Percentiles rank a stretch among this genome's conserved stretches.
Conservation (phyloP, 1,140 invertebrate species). For the Ostrea edulis region DNA sequence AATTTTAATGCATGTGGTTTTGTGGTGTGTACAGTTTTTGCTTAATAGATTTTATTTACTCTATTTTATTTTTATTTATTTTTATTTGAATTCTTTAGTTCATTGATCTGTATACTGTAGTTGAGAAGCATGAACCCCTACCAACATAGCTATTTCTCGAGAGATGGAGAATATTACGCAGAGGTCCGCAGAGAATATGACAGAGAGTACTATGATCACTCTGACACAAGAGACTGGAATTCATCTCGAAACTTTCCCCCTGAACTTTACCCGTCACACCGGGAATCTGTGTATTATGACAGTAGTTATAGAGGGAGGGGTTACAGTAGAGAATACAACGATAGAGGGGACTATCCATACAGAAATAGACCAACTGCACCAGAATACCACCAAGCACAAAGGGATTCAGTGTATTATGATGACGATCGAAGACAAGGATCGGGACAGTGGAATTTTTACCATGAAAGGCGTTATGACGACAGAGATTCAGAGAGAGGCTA, state of each 20-base stretch:
- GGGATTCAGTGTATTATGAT: neutral
- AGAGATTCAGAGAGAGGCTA: neutral
- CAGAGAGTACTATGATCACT: neutral
- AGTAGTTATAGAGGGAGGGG: too few species aligned
- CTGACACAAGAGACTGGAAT: neutral
- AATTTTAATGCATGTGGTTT: too few species aligned
- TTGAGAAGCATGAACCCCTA: neutral
- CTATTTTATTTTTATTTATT: too few species aligned
- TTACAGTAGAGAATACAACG: too few species aligned
- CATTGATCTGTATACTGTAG: slow-evolving; percentile 1
- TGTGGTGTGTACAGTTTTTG: too few species aligned
- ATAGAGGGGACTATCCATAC: neutral
- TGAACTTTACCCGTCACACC: too few species aligned
- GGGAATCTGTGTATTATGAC: too few species aligned
- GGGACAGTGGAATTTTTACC: neutral
- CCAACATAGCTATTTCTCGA: neutral
- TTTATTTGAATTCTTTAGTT: neutral
- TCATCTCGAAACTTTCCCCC: too few species aligned
- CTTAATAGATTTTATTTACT: too few species aligned
- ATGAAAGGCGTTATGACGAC: neutral
- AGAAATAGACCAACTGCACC: neutral
- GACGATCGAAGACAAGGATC: neutral
- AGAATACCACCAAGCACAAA: neutral
- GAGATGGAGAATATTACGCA: neutral
- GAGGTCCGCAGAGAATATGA: neutral